Percentiles rank a stretch among this genome's conserved stretches.
Evolutionary conservation across 2,797 vertebrate species (phyloP).

Genomic region (Lemur catta): DNA sequence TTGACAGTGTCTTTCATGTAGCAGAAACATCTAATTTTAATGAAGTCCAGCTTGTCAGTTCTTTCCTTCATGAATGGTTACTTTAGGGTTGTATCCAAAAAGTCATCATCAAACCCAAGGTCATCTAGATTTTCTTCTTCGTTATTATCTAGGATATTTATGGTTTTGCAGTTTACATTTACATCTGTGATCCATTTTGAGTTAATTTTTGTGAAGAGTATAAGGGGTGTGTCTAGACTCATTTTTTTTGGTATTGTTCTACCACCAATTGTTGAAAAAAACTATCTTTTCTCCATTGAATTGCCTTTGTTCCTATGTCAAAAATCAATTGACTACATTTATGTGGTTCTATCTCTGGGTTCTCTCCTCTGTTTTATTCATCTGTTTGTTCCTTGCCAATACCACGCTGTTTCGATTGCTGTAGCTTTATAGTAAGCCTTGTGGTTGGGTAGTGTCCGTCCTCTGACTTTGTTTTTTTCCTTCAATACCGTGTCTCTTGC

Average conservation of each 20-base stretch:
- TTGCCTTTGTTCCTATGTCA: not conserved
- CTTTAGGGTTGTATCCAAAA: no score
- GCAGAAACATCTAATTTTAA: no score
- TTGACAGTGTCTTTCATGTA: no score
- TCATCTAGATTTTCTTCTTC: not conserved
- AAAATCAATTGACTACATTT: not conserved
- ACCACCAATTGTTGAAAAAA: not conserved
- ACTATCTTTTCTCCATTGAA: not conserved
- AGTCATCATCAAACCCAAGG: not conserved
- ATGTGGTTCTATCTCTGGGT: not conserved
- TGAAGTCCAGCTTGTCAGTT: no score
- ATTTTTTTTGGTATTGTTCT: not conserved
- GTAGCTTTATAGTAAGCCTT: not conserved
- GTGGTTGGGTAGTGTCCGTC: not conserved
- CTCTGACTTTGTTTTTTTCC: not conserved
- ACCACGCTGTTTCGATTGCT: not conserved
- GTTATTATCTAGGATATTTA: not conserved
- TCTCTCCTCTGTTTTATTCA: not conserved
- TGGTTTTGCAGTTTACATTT: not conserved
- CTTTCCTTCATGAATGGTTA: no score
- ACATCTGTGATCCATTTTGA: not conserved
- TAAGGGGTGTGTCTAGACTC: not conserved
- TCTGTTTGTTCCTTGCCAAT: not conserved
- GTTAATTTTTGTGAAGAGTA: not conserved
- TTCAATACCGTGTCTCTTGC: not conserved